A percentile compares a stretch with the other conserved stretches of the same genome.
These are phyloP conservation scores for Cistogaster globosa DNA, from an alignment of 2,888 invertebrate genomes.

Conservation along the genomic window DNA sequence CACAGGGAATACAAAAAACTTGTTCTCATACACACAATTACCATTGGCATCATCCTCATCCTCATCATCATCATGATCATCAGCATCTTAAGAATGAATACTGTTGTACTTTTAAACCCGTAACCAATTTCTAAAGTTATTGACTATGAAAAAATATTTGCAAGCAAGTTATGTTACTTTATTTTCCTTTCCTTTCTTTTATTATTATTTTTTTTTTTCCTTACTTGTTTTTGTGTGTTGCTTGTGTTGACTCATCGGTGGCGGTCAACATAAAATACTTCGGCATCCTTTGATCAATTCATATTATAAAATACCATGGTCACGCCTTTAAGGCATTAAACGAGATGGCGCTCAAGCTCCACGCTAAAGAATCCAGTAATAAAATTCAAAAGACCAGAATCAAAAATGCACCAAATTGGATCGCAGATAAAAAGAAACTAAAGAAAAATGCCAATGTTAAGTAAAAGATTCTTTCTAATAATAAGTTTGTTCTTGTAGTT, in stretches of 20 bases:
- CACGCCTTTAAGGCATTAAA: conserved; percentile 84
- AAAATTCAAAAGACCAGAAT: conserved; percentile 32
- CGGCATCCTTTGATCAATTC: conserved; percentile 83
- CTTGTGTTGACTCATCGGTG: conserved; percentile 75
- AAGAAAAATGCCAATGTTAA: conserved; percentile 6
- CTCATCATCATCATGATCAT: conserved; percentile 4
- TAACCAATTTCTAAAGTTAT: conserved; percentile 68
- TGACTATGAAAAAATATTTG: conserved; percentile 60
- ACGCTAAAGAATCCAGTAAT: conserved; percentile 50
- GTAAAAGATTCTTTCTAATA: conserved; percentile 30
- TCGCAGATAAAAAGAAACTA: not conserved
- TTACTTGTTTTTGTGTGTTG: not conserved
- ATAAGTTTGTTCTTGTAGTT: conserved; percentile 19
- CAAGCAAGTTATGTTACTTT: conserved; percentile 45
- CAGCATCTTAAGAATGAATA: conserved; percentile 33
- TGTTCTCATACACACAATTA: conserved; percentile 13
- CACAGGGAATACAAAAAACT: conserved; percentile 32
- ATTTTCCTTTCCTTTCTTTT: conserved; percentile 11
- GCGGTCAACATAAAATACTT: conserved; percentile 81
- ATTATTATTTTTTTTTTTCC: no score
- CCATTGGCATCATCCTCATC: not conserved
- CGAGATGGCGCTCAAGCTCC: conserved; percentile 83
- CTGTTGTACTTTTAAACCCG: conserved; percentile 57
- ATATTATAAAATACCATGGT: conserved; percentile 83
- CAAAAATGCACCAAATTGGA: conserved; percentile 23